Conservation (phyloP, 2,888 invertebrate genomes). For the Pogonocherus hispidulus region DNA sequence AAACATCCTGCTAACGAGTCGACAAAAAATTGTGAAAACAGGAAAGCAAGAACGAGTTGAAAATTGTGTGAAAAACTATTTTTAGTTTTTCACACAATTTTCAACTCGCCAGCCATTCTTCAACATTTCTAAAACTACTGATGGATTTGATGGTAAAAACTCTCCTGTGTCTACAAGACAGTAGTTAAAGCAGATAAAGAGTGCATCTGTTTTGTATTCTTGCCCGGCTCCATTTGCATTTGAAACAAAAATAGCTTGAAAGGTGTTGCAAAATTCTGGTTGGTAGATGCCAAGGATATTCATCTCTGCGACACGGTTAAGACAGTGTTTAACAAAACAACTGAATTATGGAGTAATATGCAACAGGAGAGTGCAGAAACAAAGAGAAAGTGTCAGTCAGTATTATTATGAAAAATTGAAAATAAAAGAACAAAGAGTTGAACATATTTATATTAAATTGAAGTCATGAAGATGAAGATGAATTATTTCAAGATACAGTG, state of each 20-base stretch:
- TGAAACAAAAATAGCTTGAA: background rate
- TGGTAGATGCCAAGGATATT: background rate
- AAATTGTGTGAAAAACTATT: background rate
- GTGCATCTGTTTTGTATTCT: background rate
- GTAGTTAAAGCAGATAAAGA: conserved; percentile 6
- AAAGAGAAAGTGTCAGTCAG: background rate
- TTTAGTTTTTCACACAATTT: background rate
- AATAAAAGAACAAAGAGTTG: conserved; percentile 1
- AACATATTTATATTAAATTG: background rate
- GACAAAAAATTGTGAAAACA: background rate
- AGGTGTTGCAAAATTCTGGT: conserved; percentile 2
- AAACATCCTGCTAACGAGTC: background rate
- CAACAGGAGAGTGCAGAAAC: background rate
- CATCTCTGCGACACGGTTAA: background rate
- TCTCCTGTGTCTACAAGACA: background rate
- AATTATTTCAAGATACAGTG: conserved; percentile 5
- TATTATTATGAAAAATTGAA: conserved; percentile 6
- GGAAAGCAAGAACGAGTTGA: background rate
- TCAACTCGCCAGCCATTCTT: background rate
- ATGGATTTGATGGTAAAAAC: background rate
- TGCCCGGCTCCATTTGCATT: background rate
- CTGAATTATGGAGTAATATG: background rate
- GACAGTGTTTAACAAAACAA: background rate
- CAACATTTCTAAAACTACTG: background rate
- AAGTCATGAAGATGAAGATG: conserved; percentile 2